These are phyloP conservation scores for Xiphophorus hellerii DNA, from an alignment of 2,113 vertebrate genomes.

Conservation along the genomic window DNA sequence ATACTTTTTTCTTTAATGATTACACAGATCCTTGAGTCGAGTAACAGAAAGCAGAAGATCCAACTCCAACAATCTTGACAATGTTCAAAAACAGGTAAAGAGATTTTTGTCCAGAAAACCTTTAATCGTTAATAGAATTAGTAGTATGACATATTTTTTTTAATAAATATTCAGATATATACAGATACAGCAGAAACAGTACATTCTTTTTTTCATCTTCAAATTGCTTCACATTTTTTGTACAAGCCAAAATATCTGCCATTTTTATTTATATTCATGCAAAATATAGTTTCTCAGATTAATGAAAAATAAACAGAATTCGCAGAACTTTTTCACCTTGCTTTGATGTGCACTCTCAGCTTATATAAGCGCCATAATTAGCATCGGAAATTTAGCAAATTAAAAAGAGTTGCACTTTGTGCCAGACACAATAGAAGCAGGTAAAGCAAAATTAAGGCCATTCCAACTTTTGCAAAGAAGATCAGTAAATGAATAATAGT, in stretches of 20 bases:
- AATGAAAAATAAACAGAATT: slow-evolving; percentile 86
- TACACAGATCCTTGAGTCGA: slow-evolving; percentile 77
- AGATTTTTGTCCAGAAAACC: slow-evolving; percentile 92
- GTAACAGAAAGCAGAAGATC: slow-evolving; percentile 73
- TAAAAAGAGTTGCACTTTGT: slow-evolving; percentile 83
- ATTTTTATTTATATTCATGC: slow-evolving; percentile 89
- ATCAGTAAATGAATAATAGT: slow-evolving; percentile 48
- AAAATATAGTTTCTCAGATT: slow-evolving; percentile 87
- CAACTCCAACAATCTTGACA: slow-evolving; percentile 74
- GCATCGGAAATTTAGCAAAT: slow-evolving; percentile 68
- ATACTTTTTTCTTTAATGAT: slow-evolving; percentile 70
- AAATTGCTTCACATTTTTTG: slow-evolving; percentile 87
- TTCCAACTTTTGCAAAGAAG: slow-evolving; percentile 85
- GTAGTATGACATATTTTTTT: slow-evolving; percentile 90
- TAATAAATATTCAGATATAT: slow-evolving; percentile 98
- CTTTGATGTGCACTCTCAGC: slow-evolving; percentile 72
- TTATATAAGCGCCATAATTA: slow-evolving; percentile 70
- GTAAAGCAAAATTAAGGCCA: slow-evolving; percentile 89
- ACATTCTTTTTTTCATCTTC: slow-evolving; percentile 92
- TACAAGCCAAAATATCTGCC: slow-evolving; percentile 96
- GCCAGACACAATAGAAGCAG: slow-evolving; percentile 85
- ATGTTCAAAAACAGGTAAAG: slow-evolving; percentile 81
- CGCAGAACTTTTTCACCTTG: slow-evolving; percentile 73
- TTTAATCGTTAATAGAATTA: slow-evolving; percentile 91
- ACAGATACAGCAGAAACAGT: slow-evolving; percentile 96